These are phyloP conservation scores for Acanthosepion lycidas DNA, from an alignment of 2,888 invertebrate genomes.

Conservation along the genomic window DNA sequence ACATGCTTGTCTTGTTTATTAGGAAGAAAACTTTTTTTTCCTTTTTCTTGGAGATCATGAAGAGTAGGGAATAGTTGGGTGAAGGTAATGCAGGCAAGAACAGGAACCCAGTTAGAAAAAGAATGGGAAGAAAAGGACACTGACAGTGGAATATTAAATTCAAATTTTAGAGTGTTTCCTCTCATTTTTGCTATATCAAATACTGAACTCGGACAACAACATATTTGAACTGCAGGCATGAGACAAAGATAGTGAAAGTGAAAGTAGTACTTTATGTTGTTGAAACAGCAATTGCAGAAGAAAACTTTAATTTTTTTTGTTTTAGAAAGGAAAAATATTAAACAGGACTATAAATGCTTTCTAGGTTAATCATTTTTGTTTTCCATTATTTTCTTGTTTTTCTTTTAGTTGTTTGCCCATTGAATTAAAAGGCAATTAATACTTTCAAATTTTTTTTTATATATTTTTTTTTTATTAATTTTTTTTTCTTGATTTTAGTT, in stretches of 20 bases:
- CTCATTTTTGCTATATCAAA: conserved; percentile 1
- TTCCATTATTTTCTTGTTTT: neutral
- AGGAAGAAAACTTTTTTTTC: neutral
- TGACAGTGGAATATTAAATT: conserved; percentile 33
- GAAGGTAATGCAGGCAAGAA: neutral
- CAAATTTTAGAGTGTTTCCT: neutral
- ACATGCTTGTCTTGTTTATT: neutral
- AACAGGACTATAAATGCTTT: neutral
- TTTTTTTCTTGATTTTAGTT: neutral
- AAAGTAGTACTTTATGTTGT: neutral
- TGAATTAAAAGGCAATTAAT: neutral
- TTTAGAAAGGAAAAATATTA: neutral
- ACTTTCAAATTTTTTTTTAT: neutral
- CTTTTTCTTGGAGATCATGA: neutral
- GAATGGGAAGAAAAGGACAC: neutral
- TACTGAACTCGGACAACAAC: neutral
- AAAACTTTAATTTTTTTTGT: neutral
- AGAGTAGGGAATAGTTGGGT: neutral
- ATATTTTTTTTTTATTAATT: neutral
- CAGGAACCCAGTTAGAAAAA: neutral
- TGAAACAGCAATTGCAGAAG: neutral
- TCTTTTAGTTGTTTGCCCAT: neutral
- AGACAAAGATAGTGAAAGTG: neutral
- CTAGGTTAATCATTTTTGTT: neutral
- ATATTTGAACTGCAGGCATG: neutral